Evolutionary conservation across 2,113 vertebrate species (phyloP), one percentile per base, ranked within the genome.

Genomic region (Cryptotis parvus): DNA sequence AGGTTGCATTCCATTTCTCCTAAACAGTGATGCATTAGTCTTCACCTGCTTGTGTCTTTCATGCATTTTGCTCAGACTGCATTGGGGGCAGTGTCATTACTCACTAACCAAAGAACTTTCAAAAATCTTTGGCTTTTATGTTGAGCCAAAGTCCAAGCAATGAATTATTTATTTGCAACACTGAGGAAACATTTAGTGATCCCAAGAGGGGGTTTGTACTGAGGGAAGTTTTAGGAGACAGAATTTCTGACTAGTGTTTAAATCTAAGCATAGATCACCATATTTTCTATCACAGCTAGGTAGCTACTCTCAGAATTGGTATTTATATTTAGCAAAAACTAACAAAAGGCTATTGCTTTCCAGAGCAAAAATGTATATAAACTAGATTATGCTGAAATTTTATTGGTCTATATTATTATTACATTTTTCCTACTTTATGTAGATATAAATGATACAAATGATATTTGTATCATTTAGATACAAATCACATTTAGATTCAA

Each of bases 141-240:
- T 97, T 94, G 80, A 82, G 97, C 5, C 80, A 69, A 94, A 94
- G 88, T 92, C 45, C 82, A 98, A 94, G 95, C 94, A 94, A 98
- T 98, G 97, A 98, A 98, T 98, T 98, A 99, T 98, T 99, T 97
- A 98, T 97, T 96, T 97, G 97, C 97, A 97, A 97, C 95, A 96
- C 97, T 97, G 97, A 98, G 97, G 97, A 98, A 97, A 96, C 98
- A 98, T 98, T 98, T 98, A 98, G 94, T 94, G 84, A 79, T 98
- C 98, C 97, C 98, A 95, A 91, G 97, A 98, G 98, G 97, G 93
- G 89, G 89, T 95, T 95, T 97, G 91, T 95, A 91, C 68, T 49
- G 39, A 95, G 96, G 93, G 84, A 95, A 96, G 75, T 85, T 94
- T 95, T 84, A 91, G 77, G 81, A 96, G 85, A 94, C 26, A 73